These are phyloP conservation scores for Mythimna pallens DNA, from an alignment of 2,888 invertebrate species.

Conservation along the genomic window DNA sequence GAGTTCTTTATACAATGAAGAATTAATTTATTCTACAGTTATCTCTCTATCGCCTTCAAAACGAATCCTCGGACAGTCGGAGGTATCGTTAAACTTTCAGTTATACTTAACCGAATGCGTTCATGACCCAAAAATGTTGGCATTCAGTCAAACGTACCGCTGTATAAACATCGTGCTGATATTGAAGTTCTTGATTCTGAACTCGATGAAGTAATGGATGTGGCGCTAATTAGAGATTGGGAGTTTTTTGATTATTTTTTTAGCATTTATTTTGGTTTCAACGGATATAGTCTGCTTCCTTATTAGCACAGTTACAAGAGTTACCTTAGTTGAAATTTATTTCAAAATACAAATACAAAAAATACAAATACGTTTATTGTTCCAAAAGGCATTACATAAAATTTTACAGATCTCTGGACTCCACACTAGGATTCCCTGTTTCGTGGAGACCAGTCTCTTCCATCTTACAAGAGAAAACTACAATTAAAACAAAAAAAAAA, in stretches of 20 bases:
- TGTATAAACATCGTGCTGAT: constrained; percentile 75
- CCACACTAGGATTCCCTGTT: too few relatives aligned
- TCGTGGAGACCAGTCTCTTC: too few relatives aligned
- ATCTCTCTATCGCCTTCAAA: constrained; percentile 48
- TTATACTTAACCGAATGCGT: constrained; percentile 80
- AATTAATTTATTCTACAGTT: neutral
- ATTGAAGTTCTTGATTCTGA: constrained; percentile 51
- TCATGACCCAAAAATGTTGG: constrained; percentile 86
- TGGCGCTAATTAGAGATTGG: constrained; percentile 27
- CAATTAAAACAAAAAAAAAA: too few relatives aligned
- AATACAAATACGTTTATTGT: too few relatives aligned
- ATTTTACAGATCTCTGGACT: too few relatives aligned
- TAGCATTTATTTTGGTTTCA: too few relatives aligned
- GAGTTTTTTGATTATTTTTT: neutral
- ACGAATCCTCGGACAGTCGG: constrained; percentile 50
- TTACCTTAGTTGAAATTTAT: too few relatives aligned
- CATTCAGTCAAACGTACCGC: constrained; percentile 76
- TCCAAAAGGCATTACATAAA: too few relatives aligned
- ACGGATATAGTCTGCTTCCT: too few relatives aligned
- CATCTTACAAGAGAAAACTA: too few relatives aligned
- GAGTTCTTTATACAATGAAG: neutral
- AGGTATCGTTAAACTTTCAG: constrained; percentile 74
- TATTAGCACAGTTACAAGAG: too few relatives aligned
- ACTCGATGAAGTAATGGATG: constrained; percentile 47
- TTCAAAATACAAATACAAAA: too few relatives aligned